Percentiles rank a stretch among this genome's conserved stretches.
Evolutionary conservation across 1,140 invertebrate genomes (phyloP).

Genomic region (Zaprionus ornatus): DNA sequence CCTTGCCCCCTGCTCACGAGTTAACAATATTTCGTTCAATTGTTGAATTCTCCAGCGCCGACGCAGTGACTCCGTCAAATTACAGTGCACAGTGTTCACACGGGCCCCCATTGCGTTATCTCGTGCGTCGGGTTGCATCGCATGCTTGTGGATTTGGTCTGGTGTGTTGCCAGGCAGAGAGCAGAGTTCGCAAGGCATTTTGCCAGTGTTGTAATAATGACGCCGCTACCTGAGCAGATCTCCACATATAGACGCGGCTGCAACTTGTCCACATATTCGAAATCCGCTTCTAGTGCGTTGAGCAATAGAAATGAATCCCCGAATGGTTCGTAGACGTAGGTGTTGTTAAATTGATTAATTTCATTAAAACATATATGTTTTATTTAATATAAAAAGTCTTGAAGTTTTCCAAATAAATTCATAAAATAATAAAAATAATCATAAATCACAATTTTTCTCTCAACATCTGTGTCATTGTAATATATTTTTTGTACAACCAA

Average conservation of each 20-base stretch:
- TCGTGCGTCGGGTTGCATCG: conserved; percentile 88
- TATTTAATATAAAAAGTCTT: no score
- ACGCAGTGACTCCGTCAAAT: conserved; percentile 86
- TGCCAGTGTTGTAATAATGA: conserved; percentile 94
- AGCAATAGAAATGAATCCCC: conserved; percentile 98
- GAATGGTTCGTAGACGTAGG: conserved; percentile 95
- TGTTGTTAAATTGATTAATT: no score
- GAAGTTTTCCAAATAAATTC: not conserved
- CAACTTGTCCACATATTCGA: conserved; percentile 85
- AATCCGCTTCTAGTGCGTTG: conserved; percentile 95
- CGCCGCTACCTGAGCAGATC: conserved; percentile 97
- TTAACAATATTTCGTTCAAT: no score
- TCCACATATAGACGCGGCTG: conserved; percentile 89
- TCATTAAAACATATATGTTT: no score
- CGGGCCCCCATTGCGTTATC: conserved; percentile 86
- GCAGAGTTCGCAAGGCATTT: conserved; percentile 86
- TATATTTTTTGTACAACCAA: not conserved
- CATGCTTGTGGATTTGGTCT: conserved; percentile 93
- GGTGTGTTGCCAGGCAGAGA: conserved; percentile 90
- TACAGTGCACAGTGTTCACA: conserved; percentile 89
- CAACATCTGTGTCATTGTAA: not conserved
- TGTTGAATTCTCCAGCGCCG: no score
- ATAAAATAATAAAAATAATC: not conserved
- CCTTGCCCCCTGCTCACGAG: conserved; percentile 93
- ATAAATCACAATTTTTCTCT: not conserved